Evolutionary conservation across 2,888 invertebrate genomes (phyloP), one percentile per base, ranked within the genome.

Genomic region (Lasioglossum lativentre): DNA sequence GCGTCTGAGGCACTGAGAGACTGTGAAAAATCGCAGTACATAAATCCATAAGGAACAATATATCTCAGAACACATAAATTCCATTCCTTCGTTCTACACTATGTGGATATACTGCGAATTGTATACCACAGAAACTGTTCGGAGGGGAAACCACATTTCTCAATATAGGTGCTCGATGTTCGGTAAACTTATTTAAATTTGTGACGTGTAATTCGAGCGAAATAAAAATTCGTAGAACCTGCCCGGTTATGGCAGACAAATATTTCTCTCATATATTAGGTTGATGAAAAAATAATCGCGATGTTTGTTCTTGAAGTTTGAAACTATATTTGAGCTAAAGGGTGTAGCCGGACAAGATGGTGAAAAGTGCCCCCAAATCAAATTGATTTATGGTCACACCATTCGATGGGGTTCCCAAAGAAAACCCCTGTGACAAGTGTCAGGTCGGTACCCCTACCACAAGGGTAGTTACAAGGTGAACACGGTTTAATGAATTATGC

Each of bases 1-100:
- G 80, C 63, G 68, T 80, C 59, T n/a, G 71, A 3, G 4, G 40
- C 63, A 52, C 38, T 30, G 63, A 63, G 59, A 27, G 27, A 30
- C 75, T 59, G 75, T 79, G 79, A 86, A 82, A 76, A 85, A 86
- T 85, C 76, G 63, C 74, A 68, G 75, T 85, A 70, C 76, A 86
- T 85, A 85, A 86, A 86, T 86, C 86, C 82, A 82, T 82, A 66
- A 86, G 82, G 82, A 71, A 82, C 78, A 82, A 79, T 86, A 70
- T 75, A 85, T 86, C 76, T 74, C n/a, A 75, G 45, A 76, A 73
- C 74, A 16, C 73, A 80, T 86, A 83, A 79, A 78, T 87, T 78
- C 68, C 70, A 27, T 76, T 45, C n/a, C 71, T 72, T 75, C 74
- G 52, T 72, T 52, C 72, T 19, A 14, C 16, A 34, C 40, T 42